Percentiles rank a stretch among this genome's conserved stretches.
Evolutionary conservation across 2,113 vertebrate species (phyloP).

Genomic region (Dasyurus viverrinus): DNA sequence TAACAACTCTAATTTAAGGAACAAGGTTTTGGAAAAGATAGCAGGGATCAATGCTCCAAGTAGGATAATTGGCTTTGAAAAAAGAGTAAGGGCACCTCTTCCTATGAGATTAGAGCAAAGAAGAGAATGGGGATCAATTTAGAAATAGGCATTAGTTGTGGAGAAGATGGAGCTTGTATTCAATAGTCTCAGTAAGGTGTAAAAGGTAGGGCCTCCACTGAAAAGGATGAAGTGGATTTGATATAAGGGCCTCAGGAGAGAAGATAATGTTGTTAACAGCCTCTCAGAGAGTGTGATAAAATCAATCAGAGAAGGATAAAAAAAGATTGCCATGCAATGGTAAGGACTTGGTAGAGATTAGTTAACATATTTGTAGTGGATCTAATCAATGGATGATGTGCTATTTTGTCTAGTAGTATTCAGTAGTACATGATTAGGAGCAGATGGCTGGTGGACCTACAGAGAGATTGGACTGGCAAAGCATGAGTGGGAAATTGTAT

Average conservation of each 20-base stretch:
- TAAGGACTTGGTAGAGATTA: not conserved
- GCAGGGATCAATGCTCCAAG: not conserved
- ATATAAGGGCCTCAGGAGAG: not conserved
- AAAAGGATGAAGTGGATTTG: not conserved
- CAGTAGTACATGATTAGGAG: not conserved
- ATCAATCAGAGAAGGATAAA: not conserved
- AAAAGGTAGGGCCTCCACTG: not conserved
- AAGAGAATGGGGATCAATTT: not conserved
- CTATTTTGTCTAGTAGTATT: not conserved
- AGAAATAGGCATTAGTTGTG: not conserved
- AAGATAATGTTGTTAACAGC: not conserved
- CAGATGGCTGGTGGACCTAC: not conserved
- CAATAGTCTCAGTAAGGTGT: not conserved
- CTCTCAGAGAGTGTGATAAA: not conserved
- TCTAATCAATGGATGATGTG: not conserved
- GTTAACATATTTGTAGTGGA: not conserved
- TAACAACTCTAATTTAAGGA: not conserved
- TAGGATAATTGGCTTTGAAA: not conserved
- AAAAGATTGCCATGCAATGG: not conserved
- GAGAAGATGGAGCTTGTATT: not conserved
- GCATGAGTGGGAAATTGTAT: not conserved
- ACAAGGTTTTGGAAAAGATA: not conserved
- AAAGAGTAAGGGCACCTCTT: not conserved
- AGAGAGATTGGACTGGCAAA: not conserved
- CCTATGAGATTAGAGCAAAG: not conserved